Percentiles rank a stretch among this genome's conserved stretches.
Evolutionary conservation across 2,797 vertebrate genomes (phyloP).

Genomic region (Cryptoblepharus egeriae): DNA sequence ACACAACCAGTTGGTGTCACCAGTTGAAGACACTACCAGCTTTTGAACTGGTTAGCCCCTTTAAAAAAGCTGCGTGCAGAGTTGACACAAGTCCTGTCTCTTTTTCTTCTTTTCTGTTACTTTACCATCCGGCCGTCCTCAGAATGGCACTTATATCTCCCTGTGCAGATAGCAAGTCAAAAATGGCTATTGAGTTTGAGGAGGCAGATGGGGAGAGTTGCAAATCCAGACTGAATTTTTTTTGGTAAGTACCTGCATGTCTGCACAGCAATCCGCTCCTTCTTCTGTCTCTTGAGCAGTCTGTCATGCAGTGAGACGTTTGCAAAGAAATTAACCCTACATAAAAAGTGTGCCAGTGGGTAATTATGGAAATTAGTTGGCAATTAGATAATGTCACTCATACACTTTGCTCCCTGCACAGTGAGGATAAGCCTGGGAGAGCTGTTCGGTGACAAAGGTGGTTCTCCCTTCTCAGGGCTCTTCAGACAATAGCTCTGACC

Average conservation of each 20-base stretch:
- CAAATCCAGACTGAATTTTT: constrained; percentile 40
- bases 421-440: constrained; percentile 65
- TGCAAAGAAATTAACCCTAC: constrained; percentile 69
- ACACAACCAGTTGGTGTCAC: constrained; percentile 4
- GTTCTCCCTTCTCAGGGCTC: neutral
- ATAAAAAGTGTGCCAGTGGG: constrained; percentile 63
- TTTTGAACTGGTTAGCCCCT: neutral
- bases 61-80: neutral
- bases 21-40: neutral
- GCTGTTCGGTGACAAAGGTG: constrained; percentile 34
- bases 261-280: constrained; percentile 29
- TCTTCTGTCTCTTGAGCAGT: constrained; percentile 53
- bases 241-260: constrained; percentile 28
- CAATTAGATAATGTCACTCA: constrained; percentile 79
- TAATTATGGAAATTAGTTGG: constrained; percentile 78
- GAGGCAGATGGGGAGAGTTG: constrained; percentile 22
- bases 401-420: constrained; percentile 46
- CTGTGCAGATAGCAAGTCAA: constrained; percentile 29
- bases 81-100: neutral
- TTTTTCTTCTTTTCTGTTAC: constrained; percentile 12
- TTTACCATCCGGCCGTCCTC: constrained; percentile 32
- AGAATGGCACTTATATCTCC: constrained; percentile 34
- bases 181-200: constrained; percentile 8
- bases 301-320: constrained; percentile 49
- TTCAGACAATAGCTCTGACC: constrained; percentile 43